These are phyloP conservation scores for Apis laboriosa DNA, from an alignment of 1,140 invertebrate species.

Conservation along the genomic window DNA sequence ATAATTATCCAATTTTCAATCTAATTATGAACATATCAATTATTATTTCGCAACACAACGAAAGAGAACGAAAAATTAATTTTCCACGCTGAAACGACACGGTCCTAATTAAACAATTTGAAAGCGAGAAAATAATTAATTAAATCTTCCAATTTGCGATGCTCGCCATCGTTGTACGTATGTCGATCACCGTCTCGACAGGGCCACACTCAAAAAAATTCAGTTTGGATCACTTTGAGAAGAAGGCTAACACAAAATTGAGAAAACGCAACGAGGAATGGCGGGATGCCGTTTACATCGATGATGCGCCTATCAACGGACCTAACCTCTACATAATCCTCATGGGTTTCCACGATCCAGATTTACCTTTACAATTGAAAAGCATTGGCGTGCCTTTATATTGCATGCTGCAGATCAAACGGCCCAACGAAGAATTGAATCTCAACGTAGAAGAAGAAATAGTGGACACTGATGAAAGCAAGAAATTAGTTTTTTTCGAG, in stretches of 20 bases:
- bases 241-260: constrained; percentile 77
- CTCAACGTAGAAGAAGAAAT: constrained; percentile 60
- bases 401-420: constrained; percentile 73
- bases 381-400: constrained; percentile 79
- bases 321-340: constrained; percentile 82
- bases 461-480: constrained; percentile 18
- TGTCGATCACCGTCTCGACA: background rate
- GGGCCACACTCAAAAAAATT: background rate
- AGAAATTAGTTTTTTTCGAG: constrained; percentile 36
- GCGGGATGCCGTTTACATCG: constrained; percentile 80
- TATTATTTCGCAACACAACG: too few relatives aligned
- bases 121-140: background rate
- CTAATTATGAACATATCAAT: too few relatives aligned
- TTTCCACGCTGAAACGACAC: background rate
- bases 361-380: constrained; percentile 76
- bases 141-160: background rate
- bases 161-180: background rate
- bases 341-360: constrained; percentile 80
- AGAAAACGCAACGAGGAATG: constrained; percentile 82
- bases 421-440: constrained; percentile 69
- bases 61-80: too few relatives aligned
- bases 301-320: constrained; percentile 81
- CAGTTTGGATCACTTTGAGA: background rate
- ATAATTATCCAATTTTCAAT: too few relatives aligned
- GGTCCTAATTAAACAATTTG: background rate